These are phyloP conservation scores for Acrocephalus scirpaceus DNA, from an alignment of 2,797 vertebrate genomes.

Conservation along the genomic window DNA sequence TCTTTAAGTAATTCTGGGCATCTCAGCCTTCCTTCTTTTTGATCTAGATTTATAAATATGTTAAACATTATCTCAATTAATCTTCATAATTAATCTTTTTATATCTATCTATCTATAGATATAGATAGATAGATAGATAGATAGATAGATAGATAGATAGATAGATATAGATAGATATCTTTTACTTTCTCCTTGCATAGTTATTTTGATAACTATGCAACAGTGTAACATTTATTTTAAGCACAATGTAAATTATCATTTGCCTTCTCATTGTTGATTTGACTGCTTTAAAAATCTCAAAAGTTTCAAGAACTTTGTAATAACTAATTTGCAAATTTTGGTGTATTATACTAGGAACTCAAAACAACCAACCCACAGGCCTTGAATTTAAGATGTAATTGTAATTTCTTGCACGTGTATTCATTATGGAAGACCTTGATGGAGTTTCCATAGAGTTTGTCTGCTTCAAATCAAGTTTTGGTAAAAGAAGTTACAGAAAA, in stretches of 20 bases:
- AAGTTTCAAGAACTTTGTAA: neutral
- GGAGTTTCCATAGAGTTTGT: neutral
- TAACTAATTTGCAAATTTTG: neutral
- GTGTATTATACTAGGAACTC: neutral
- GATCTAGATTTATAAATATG: neutral
- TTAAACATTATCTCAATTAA: neutral
- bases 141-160: no score
- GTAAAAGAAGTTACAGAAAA: neutral
- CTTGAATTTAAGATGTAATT: neutral
- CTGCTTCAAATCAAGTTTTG: neutral
- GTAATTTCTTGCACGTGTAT: neutral
- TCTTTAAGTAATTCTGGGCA: neutral
- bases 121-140: no score
- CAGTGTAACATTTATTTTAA: neutral
- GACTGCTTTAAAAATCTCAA: neutral
- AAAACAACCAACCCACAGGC: neutral
- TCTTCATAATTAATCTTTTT: neutral
- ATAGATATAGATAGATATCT: neutral
- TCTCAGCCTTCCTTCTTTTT: neutral
- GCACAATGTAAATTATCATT: neutral
- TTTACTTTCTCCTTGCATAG: neutral
- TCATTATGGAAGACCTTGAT: neutral
- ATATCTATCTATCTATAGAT: no score
- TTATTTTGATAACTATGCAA: neutral
- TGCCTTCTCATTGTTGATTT: neutral